Percentiles rank a stretch among this genome's conserved stretches.
These are phyloP conservation scores for Lutraria lutraria DNA, from an alignment of 2,888 invertebrate genomes.

Conservation along the genomic window DNA sequence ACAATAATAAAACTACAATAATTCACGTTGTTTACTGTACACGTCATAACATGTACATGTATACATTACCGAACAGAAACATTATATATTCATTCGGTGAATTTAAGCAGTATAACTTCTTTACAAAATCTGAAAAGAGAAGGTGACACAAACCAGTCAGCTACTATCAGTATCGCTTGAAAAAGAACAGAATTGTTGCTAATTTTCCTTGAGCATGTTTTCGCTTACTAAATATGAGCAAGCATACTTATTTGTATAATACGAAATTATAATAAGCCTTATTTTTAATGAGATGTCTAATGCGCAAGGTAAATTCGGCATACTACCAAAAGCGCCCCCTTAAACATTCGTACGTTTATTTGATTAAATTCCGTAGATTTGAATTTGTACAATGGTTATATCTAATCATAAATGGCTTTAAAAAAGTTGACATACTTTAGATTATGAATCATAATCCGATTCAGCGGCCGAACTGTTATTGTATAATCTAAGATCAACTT, in stretches of 20 bases:
- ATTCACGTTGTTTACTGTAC: neutral
- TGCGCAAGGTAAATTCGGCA: too few species aligned
- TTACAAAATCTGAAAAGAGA: neutral
- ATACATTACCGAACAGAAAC: neutral
- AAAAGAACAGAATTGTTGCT: too few species aligned
- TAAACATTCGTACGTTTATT: too few species aligned
- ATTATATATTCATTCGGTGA: neutral
- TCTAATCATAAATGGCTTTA: neutral
- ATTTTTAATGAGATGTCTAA: too few species aligned
- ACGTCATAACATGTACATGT: neutral
- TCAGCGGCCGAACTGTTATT: neutral
- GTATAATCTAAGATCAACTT: neutral
- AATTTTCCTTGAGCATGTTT: too few species aligned
- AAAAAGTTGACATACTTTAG: neutral
- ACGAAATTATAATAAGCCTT: too few species aligned
- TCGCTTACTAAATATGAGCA: too few species aligned
- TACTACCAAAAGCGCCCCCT: too few species aligned
- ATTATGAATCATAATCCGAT: slow-evolving; percentile 6
- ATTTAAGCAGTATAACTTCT: neutral
- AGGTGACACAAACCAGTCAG: neutral
- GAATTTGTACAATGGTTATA: neutral
- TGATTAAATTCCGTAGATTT: too few species aligned
- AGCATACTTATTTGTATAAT: too few species aligned
- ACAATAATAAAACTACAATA: neutral
- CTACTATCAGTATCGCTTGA: neutral